phyloP scores from a whole-genome alignment of 1,140 invertebrate species.

The Papilio machaon region DNA sequence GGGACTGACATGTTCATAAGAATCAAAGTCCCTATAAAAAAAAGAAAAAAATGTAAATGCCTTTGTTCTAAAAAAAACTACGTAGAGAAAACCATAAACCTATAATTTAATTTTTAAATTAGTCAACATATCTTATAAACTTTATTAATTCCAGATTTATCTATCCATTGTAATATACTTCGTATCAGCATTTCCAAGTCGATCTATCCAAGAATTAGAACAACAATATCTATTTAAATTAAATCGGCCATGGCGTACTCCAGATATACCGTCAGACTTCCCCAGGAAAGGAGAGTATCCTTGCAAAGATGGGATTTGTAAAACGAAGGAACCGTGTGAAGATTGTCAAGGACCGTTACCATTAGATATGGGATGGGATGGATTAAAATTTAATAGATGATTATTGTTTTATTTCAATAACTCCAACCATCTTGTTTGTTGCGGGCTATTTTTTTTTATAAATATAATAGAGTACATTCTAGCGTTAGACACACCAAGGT shows the following conservation, averaged over 20 bases:
- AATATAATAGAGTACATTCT: too few relatives aligned
- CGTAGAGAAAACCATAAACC: too few relatives aligned
- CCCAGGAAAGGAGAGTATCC: constrained; percentile 59
- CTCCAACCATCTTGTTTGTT: too few relatives aligned
- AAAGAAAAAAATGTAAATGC: too few relatives aligned
- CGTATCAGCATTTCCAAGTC: constrained; percentile 37
- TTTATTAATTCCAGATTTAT: constrained; percentile 5
- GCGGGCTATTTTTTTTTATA: too few relatives aligned
- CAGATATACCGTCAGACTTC: constrained; percentile 45
- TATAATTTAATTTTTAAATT: too few relatives aligned
- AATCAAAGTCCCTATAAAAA: too few relatives aligned
- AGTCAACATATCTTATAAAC: neutral
- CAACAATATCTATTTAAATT: constrained; percentile 53
- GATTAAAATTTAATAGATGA: constrained; percentile 39
- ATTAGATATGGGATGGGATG: constrained; percentile 48
- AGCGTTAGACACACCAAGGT: too few relatives aligned
- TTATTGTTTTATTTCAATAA: constrained; percentile 21
- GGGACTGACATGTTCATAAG: too few relatives aligned
- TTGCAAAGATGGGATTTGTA: constrained; percentile 52
- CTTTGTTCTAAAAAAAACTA: too few relatives aligned
- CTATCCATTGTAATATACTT: neutral
- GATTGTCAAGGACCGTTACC: constrained; percentile 51
- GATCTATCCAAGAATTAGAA: constrained; percentile 45
- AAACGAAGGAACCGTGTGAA: constrained; percentile 42
- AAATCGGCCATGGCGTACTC: constrained; percentile 52